Evolutionary conservation across 30 jellyfish, hydroid and myxozoan species (phyloP), one percentile per base, ranked within the genome.

Genomic region (Cassiopea xamachana): DNA sequence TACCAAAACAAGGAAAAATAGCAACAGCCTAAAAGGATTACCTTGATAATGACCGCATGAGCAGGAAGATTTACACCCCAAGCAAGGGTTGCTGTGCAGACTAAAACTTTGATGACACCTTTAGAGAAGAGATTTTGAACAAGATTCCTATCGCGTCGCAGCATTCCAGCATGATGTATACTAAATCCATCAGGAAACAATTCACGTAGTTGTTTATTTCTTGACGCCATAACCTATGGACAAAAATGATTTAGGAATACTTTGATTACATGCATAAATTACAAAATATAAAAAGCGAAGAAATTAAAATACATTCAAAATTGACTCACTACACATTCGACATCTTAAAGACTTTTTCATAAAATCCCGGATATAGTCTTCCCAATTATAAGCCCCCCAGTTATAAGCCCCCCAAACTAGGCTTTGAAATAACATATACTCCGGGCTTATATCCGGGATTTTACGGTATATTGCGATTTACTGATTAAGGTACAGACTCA

Each of bases 41-140:
- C 99, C 96, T 97, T 97, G 68, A 97, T 97, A 58, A 97, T 97
- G 76, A 97, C 99, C 1, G 99, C 98, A 82, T 93, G 99, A 5
- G 99, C 99, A 6, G 99, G 99, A 6, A 97, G 96, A 91, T 97
- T 97, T 14, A 97, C 98, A 82, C 99, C 99, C 99, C 99, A 97
- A 19, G 99, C 98, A 47, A 93, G 89, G 0, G 98, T 93, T 7
- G 99, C 98, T 1, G 99, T 97, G 77, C 98, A 97, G 0, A 97
- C 99, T 13, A 97, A 85, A 0, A 97, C 99, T 97, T 93, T 93
- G 72, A 97, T 87, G 82, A 93, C 89, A 44, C 99, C 99, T 69
- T 86, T 81, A 5, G 98, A 82, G 77, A 97, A 97, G 70, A 97
- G 77, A 60, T 76, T 76, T 72, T 97, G 99, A 62, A 91, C 98